Evolutionary conservation across 2,888 invertebrate species (phyloP).

Genomic region (Tanytarsus gracilentus): DNA sequence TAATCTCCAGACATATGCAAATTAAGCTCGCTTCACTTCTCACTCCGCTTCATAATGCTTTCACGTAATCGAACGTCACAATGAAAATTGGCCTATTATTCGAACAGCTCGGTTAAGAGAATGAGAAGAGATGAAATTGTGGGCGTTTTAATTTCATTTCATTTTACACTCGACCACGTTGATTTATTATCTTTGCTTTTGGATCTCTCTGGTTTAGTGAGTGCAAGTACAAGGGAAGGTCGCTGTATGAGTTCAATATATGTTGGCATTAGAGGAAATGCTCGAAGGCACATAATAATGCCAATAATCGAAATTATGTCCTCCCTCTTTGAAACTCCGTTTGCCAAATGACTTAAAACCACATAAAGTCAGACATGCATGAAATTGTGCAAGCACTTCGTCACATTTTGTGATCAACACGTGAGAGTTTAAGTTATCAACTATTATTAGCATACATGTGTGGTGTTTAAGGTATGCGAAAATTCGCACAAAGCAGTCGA

Average conservation of each 20-base stretch:
- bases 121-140: constrained; percentile 12
- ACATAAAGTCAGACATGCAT: background rate
- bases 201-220: too few species aligned
- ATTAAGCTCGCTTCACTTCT: background rate
- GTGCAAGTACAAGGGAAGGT: background rate
- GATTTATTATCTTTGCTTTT: constrained; percentile 27
- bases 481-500: background rate
- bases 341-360: too few species aligned
- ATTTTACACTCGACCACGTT: background rate
- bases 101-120: background rate
- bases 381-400: constrained; percentile 7
- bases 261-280: too few species aligned
- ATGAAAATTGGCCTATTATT: background rate
- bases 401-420: background rate
- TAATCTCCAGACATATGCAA: constrained; percentile 7
- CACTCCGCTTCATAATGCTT: background rate
- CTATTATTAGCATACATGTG: too few species aligned
- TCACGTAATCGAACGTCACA: constrained; percentile 13
- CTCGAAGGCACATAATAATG: too few species aligned
- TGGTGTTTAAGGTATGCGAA: too few species aligned
- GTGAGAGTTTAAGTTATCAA: background rate
- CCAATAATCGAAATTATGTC: too few species aligned
- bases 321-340: too few species aligned
- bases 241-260: too few species aligned
- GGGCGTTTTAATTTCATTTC: constrained; percentile 23